A percentile compares a stretch with the other conserved stretches of the same genome.
Evolutionary conservation across 2,113 vertebrate genomes (phyloP).

Genomic region (Hemiscyllium ocellatum): DNA sequence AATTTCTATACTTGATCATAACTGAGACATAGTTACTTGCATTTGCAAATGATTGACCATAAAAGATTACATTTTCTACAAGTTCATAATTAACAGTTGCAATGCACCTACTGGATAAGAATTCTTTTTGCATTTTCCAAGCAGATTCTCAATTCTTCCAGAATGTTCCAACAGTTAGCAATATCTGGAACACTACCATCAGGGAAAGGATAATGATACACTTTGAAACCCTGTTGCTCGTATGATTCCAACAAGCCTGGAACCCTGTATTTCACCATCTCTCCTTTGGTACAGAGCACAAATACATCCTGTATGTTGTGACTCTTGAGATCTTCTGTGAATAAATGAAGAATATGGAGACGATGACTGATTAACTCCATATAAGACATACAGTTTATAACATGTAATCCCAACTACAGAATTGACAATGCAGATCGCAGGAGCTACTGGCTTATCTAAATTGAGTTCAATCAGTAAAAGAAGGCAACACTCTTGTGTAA

Average conservation of each 20-base stretch:
- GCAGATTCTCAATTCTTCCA: conserved; percentile 65
- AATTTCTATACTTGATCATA: background rate
- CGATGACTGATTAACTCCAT: background rate
- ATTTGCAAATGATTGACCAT: background rate
- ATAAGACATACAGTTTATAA: background rate
- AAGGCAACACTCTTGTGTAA: background rate
- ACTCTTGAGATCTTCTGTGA: conserved; percentile 71
- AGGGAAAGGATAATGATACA: conserved; percentile 72
- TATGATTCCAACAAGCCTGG: conserved; percentile 73
- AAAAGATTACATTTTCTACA: background rate
- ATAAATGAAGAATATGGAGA: conserved; percentile 33
- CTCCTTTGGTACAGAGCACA: conserved; percentile 79
- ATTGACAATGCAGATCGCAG: background rate
- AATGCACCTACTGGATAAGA: conserved; percentile 71
- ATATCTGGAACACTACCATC: conserved; percentile 70
- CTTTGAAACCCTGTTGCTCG: conserved; percentile 56
- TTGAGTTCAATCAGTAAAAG: background rate
- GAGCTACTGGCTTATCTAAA: background rate
- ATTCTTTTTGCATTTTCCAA: conserved; percentile 67
- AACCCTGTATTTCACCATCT: conserved; percentile 75
- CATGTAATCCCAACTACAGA: background rate
- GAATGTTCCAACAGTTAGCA: conserved; percentile 65
- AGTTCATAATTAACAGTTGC: background rate
- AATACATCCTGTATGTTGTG: conserved; percentile 75
- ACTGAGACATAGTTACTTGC: background rate